Conservation (phyloP, 2,797 vertebrate genomes). For the Acanthurus tractus region DNA sequence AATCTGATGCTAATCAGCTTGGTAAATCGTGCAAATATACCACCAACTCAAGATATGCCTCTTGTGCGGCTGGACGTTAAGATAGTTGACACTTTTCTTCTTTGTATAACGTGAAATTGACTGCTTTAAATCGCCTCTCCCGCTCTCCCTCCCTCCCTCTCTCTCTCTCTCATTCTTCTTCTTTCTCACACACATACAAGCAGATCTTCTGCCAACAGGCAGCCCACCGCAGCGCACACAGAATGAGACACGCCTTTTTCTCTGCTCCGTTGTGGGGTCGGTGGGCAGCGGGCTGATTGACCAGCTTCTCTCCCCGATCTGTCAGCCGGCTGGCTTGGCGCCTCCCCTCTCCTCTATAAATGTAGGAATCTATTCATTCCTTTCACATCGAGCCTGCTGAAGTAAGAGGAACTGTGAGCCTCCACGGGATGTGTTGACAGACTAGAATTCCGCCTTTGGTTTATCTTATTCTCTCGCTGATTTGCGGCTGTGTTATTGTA, state of each 20-base stretch:
- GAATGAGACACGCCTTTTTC: slow-evolving; percentile 81
- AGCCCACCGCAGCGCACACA: slow-evolving; percentile 68
- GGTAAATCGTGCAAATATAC: slow-evolving; percentile 14
- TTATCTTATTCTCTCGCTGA: slow-evolving; percentile 35
- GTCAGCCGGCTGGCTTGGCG: slow-evolving; percentile 83
- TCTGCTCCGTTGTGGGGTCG: slow-evolving; percentile 78
- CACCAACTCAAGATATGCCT: neutral
- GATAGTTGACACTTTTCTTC: slow-evolving; percentile 18
- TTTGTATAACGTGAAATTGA: slow-evolving; percentile 47
- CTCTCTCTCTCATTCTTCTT: neutral
- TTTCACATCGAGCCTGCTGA: slow-evolving; percentile 74
- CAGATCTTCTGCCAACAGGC: slow-evolving; percentile 44
- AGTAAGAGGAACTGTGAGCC: slow-evolving; percentile 65
- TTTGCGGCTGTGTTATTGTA: slow-evolving; percentile 15
- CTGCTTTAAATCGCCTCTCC: slow-evolving; percentile 27
- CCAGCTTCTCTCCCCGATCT: slow-evolving; percentile 82
- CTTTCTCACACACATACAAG: slow-evolving; percentile 14
- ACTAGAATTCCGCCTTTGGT: slow-evolving; percentile 51
- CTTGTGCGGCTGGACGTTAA: neutral
- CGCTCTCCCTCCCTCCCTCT: slow-evolving; percentile 3
- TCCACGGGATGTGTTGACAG: slow-evolving; percentile 79
- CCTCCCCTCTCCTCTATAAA: slow-evolving; percentile 88
- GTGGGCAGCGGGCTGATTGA: slow-evolving; percentile 84
- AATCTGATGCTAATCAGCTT: slow-evolving; percentile 11
- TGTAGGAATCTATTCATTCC: slow-evolving; percentile 77